Conservation (phyloP, 2,113 vertebrate genomes). For the Peromyscus maniculatus region DNA sequence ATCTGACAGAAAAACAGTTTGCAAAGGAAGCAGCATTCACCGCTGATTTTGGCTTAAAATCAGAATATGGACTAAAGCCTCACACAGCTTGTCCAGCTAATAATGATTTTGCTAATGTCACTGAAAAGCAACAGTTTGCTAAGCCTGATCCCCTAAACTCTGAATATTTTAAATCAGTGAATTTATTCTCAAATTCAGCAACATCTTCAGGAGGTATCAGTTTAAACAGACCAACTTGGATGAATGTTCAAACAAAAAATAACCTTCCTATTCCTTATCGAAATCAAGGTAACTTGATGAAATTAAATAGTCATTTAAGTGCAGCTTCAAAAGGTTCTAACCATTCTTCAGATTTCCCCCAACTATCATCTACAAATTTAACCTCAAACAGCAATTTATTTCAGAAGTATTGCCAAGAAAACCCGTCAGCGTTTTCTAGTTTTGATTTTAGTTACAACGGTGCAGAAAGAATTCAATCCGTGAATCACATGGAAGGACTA, state of each 20-base stretch:
- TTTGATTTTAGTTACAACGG: slow-evolving; percentile 83
- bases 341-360: slow-evolving; percentile 85
- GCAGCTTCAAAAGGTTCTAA: slow-evolving; percentile 84
- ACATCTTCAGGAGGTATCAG: slow-evolving; percentile 80
- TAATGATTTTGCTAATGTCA: slow-evolving; percentile 83
- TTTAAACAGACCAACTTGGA: slow-evolving; percentile 84
- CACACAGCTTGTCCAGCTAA: slow-evolving; percentile 83
- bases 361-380: slow-evolving; percentile 82
- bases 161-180: slow-evolving; percentile 86
- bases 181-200: slow-evolving; percentile 80
- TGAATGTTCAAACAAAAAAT: slow-evolving; percentile 85
- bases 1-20: slow-evolving; percentile 86
- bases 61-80: slow-evolving; percentile 87
- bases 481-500: slow-evolving; percentile 84
- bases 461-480: slow-evolving; percentile 83
- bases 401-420: slow-evolving; percentile 87
- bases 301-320: slow-evolving; percentile 83
- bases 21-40: slow-evolving; percentile 85
- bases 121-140: slow-evolving; percentile 87
- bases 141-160: slow-evolving; percentile 84
- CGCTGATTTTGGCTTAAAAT: slow-evolving; percentile 87
- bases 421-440: slow-evolving; percentile 79
- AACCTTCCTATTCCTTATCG: slow-evolving; percentile 79
- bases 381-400: slow-evolving; percentile 85
- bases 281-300: slow-evolving; percentile 85